phyloP scores from a whole-genome alignment of 2,888 invertebrate species.

The Homarus gammarus region DNA sequence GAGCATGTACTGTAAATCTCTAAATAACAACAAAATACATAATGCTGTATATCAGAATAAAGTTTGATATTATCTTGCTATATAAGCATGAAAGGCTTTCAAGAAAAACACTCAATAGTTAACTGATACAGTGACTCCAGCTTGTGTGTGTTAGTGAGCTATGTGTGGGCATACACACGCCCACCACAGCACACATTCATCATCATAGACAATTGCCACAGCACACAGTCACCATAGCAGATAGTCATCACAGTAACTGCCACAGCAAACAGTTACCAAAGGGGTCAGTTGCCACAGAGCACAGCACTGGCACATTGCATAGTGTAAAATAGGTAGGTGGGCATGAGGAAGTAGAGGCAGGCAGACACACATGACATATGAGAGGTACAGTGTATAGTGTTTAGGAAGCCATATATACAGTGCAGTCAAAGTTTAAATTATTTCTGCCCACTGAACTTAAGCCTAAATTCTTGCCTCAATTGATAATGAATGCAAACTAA shows the following conservation, averaged over 20 bases:
- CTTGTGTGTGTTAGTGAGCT: not conserved
- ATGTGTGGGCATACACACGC: not conserved
- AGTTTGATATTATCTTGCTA: conserved; percentile 42
- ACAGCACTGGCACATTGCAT: conserved; percentile 33
- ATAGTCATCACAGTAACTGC: too few relatives aligned
- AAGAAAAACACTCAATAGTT: not conserved
- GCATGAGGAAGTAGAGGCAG: conserved; percentile 18
- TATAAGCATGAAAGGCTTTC: not conserved
- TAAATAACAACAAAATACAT: conserved; percentile 33
- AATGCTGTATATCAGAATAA: conserved; percentile 44
- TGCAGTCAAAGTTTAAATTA: conserved; percentile 16
- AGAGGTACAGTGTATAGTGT: not conserved
- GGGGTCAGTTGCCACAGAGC: not conserved
- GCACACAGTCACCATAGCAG: too few relatives aligned
- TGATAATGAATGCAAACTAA: too few relatives aligned
- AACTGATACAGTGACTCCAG: conserved; percentile 1
- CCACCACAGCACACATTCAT: too few relatives aligned
- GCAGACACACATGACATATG: conserved; percentile 37
- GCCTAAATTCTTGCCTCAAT: not conserved
- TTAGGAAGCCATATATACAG: not conserved
- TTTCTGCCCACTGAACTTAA: not conserved
- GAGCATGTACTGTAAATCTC: conserved; percentile 2
- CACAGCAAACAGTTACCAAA: too few relatives aligned
- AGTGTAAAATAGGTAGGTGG: conserved; percentile 13
- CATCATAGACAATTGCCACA: too few relatives aligned